A percentile compares a stretch with the other conserved stretches of the same genome.
Evolutionary conservation across 2,113 vertebrate genomes (phyloP).

Genomic region (Perca schrenkii): DNA sequence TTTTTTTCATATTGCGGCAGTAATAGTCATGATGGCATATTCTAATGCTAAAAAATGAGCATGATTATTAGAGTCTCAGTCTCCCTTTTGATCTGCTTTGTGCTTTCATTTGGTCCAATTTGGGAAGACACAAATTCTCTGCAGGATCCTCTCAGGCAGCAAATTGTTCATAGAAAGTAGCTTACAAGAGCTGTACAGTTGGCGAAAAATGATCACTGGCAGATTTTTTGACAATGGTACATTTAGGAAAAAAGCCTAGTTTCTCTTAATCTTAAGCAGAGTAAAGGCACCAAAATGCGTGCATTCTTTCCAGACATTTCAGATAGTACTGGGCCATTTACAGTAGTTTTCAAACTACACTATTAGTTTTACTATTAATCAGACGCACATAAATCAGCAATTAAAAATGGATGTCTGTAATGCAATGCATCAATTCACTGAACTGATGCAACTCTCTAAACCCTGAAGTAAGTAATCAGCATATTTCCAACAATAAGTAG

Average conservation of each 20-base stretch:
- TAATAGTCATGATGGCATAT: conserved; percentile 36
- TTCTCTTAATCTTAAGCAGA: background rate
- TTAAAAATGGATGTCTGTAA: conserved; percentile 2
- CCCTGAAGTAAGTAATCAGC: background rate
- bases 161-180: conserved; percentile 31
- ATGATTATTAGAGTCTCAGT: conserved; percentile 47
- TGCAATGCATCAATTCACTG: background rate
- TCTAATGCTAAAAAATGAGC: conserved; percentile 66
- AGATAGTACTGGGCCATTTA: background rate
- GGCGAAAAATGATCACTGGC: background rate
- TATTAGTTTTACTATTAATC: background rate
- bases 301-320: background rate
- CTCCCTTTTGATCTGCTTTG: conserved; percentile 60
- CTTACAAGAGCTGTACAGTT: background rate
- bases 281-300: background rate
- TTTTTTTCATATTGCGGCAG: conserved; percentile 4
- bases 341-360: background rate
- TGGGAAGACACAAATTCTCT: conserved; percentile 46
- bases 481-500: background rate
- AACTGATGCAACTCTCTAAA: background rate
- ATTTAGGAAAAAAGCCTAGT: background rate
- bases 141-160: conserved; percentile 35
- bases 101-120: conserved; percentile 67
- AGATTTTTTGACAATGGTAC: conserved; percentile 8
- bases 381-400: background rate